Base-by-base conservation (phyloP, 1,140 invertebrate species). In the Phthorimaea operculella region DNA sequence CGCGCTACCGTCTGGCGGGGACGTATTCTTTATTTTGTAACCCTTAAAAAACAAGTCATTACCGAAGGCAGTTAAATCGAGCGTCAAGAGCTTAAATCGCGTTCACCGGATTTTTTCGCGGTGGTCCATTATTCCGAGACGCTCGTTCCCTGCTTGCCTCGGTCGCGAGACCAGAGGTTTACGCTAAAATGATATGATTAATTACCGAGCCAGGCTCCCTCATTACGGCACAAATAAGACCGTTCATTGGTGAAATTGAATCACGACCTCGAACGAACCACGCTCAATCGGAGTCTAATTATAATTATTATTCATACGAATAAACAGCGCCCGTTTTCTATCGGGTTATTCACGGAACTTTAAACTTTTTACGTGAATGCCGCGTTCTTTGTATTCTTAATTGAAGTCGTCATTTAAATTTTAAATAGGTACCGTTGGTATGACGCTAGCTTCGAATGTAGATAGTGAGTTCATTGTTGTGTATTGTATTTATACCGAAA, bases 31-130 rank as follows among this genome's bases (percentile, higher is more conserved):
- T 83, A 76, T 82, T 73, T 82, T 74, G 72, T 70, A 79, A 83
- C 77, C 72, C 79, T 17, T 81, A 74, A 80, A 83, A 85, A 85
- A 83, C 79, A 85, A 83, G 79, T 83, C 81, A 85, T 85, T 85
- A 85, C 68, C 77, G 75, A 67, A 68, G 67, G 72, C 70, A 66
- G 76, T 79, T 79, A 77, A 84, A 78, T 81, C 78, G 77, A 77
- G 76, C 79, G 73, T 76, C 21, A 2, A 4, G 21, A 28, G 21
- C 21, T 28, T 28, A 6, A 28, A 28, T 28, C 21, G 21, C 65
- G 67, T 76, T 59, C 65, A 74, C 69, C 67, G 61, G 66, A 69
- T 79, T 84, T 84, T 85, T 83, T 80, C 72, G 69, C 72, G 68
- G 68, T 74, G 69, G 76, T 79, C 74, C 69, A 78, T 84, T 84